Conservation (phyloP, 2,797 vertebrate species). For the Epinephelus coioides region DNA sequence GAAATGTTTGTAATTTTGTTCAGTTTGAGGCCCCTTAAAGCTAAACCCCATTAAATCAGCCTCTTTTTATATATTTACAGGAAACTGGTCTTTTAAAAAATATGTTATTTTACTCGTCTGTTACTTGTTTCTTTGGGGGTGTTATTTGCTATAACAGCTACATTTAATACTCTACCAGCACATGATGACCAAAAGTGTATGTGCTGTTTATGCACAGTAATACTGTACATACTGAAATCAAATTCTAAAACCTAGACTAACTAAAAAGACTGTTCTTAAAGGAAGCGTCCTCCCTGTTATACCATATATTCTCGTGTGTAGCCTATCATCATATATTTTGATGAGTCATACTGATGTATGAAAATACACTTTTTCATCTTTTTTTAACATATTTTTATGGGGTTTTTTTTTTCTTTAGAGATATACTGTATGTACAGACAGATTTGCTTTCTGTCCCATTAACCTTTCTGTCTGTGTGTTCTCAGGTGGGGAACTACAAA, state of each 20-base stretch:
- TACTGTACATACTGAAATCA: not conserved
- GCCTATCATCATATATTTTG: not conserved
- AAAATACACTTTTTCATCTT: no score
- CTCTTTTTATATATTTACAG: not conserved
- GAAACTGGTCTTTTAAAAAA: not conserved
- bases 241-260: not conserved
- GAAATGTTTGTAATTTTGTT: no score
- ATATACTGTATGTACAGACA: not conserved
- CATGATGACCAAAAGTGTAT: not conserved
- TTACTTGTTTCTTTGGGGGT: not conserved
- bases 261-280: not conserved
- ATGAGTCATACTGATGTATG: no score
- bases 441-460: not conserved
- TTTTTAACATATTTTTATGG: not conserved
- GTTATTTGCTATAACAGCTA: not conserved
- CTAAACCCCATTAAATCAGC: not conserved
- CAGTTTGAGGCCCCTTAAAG: no score
- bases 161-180: not conserved
- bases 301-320: no score
- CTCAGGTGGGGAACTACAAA: slow-evolving; percentile 98
- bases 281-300: not conserved
- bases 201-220: not conserved
- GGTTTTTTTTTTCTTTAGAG: not conserved
- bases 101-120: not conserved
- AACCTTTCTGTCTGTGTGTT: slow-evolving; percentile 3